A percentile compares a stretch with the other conserved stretches of the same genome.
phyloP scores from a whole-genome alignment of 92 coral and sea anemone species.

The Pocillopora grandis region DNA sequence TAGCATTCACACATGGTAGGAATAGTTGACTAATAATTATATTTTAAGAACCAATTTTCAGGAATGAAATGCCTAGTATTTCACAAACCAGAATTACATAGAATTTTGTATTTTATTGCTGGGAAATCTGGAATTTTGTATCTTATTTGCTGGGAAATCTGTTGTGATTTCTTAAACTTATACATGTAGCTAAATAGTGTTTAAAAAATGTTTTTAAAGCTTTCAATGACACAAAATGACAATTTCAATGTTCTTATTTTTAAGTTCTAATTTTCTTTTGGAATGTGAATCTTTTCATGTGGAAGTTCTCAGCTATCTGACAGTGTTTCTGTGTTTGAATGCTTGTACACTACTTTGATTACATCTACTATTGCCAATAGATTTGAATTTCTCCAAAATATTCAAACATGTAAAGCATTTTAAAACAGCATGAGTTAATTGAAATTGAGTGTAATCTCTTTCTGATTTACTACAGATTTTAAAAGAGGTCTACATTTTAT shows the following conservation, averaged over 20 bases:
- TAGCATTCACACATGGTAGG: constrained; percentile 21
- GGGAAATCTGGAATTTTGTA: background rate
- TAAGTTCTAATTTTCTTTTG: too few relatives aligned
- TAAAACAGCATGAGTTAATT: background rate
- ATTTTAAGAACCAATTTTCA: background rate
- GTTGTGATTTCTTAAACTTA: too few relatives aligned
- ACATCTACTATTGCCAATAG: constrained; percentile 5
- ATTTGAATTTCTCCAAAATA: background rate
- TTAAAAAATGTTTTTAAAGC: too few relatives aligned
- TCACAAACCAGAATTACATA: background rate
- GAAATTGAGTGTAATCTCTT: background rate
- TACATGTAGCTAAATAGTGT: too few relatives aligned
- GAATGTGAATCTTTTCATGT: too few relatives aligned
- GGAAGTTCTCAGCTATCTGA: too few relatives aligned
- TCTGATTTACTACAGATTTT: background rate
- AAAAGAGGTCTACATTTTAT: background rate
- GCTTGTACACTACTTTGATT: background rate
- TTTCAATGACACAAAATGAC: too few relatives aligned
- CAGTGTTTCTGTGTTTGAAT: background rate
- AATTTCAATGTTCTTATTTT: too few relatives aligned
- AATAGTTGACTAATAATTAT: background rate
- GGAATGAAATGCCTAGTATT: background rate
- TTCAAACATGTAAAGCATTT: background rate
- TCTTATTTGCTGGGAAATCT: background rate
- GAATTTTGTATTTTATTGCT: background rate